These are phyloP conservation scores for Sinocyclocheilus maitianheensis DNA, from an alignment of 2,113 vertebrate genomes.

Conservation along the genomic window DNA sequence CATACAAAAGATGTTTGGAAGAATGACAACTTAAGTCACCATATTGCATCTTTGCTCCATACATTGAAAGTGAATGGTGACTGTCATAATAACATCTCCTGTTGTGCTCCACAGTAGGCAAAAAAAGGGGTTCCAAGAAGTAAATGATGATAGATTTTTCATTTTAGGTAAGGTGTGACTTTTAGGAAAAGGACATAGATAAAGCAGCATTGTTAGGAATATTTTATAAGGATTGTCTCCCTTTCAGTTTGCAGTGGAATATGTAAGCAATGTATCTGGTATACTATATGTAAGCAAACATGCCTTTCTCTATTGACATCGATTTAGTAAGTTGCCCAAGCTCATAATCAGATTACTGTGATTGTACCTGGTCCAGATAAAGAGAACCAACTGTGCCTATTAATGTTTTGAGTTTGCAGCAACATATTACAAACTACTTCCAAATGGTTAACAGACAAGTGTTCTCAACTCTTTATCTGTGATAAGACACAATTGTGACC, in stretches of 20 bases:
- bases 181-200: neutral
- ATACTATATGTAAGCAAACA: neutral
- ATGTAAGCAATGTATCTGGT: neutral
- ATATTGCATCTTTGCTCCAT: too few relatives aligned
- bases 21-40: too few relatives aligned
- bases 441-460: neutral
- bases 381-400: neutral
- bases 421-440: neutral
- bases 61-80: too few relatives aligned
- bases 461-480: neutral
- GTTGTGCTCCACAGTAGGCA: neutral
- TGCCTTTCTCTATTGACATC: neutral
- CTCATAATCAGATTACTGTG: conserved; percentile 40
- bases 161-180: too few relatives aligned
- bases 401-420: neutral
- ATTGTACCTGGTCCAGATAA: conserved; percentile 1
- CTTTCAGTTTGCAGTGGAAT: neutral
- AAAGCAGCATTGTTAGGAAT: neutral
- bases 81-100: too few relatives aligned
- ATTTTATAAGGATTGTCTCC: neutral
- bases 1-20: too few relatives aligned
- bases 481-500: neutral
- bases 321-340: neutral
- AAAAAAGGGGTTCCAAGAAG: neutral
- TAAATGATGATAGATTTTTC: neutral